Evolutionary conservation across 2,113 vertebrate species (phyloP), one percentile per base, ranked within the genome.

Genomic region (Thalassarche chlororhynchos): DNA sequence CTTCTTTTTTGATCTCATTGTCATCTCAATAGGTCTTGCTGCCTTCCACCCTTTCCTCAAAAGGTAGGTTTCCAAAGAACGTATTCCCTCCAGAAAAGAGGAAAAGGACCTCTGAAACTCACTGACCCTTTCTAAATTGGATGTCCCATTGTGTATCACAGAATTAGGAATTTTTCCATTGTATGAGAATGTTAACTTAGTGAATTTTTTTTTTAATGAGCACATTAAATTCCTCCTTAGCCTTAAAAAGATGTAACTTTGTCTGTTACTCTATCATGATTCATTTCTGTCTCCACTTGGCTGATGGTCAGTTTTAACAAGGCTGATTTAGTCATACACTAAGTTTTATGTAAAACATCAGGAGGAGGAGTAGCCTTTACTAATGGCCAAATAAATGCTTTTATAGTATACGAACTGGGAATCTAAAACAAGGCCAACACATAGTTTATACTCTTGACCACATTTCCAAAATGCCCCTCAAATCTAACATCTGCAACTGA

Each of bases 41-140:
- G 93, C 91, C 91, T 96, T 96, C 96, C 91, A 96, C 89, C 70
- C 93, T 89, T 57, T 91, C 49, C 89, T 96, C 89, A 97, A 97
- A 97, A 95, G 91, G 94, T 97, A 92, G 71, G 81, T 77, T 97
- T 93, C 95, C 95, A 96, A 97, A 96, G 95, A 96, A 87, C 3
- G 14, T 95, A 96, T 94, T 95, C 38, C 34, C 62, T 85, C 66
- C 51, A 95, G 78, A 95, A 96, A 85, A 42, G 58, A 95, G 87
- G 78, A 96, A 94, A 93, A n/a, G 68, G 66, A 95, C 93, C 84
- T 94, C 93, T 96, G 94, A 96, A 97, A 89, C 75, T 96, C 94
- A 96, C 66, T 97, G 96, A 97, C 97, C 97, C 95, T 87, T 97
- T 94, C 78, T 88, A 97, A 97, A 97, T 97, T 89, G 81, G 87